Conservation (phyloP, 2,797 vertebrate genomes). For the Propithecus deckenii region DNA sequence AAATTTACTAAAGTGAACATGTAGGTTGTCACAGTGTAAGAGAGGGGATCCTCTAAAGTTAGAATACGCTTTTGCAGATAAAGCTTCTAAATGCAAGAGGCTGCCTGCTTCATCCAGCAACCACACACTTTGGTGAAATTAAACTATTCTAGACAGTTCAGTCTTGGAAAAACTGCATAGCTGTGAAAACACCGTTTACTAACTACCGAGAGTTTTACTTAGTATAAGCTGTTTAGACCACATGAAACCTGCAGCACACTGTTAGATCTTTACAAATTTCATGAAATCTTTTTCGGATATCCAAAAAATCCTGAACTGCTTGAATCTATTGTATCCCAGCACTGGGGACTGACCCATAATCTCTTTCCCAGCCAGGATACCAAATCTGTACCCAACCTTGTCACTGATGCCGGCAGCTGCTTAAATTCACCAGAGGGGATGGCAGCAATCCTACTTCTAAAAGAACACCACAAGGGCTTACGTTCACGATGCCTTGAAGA, state of each 20-base stretch:
- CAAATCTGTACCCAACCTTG: constrained; percentile 93
- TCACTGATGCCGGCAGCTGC: constrained; percentile 92
- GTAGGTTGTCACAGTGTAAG: background rate
- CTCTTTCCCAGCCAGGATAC: constrained; percentile 96
- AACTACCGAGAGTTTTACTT: constrained; percentile 83
- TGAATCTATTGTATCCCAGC: constrained; percentile 91
- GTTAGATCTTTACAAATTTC: constrained; percentile 91
- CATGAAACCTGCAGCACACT: constrained; percentile 86
- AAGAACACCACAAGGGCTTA: constrained; percentile 94
- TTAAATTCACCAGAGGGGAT: constrained; percentile 92
- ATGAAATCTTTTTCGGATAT: constrained; percentile 92
- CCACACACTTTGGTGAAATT: constrained; percentile 69
- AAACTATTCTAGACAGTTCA: constrained; percentile 50
- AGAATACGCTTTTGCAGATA: background rate
- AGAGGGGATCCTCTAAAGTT: background rate
- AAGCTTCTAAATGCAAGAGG: constrained; percentile 39
- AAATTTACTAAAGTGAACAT: constrained; percentile 24
- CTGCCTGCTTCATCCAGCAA: constrained; percentile 39
- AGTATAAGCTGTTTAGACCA: constrained; percentile 87
- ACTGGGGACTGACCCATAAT: constrained; percentile 92
- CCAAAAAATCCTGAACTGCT: constrained; percentile 91
- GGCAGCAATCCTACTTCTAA: constrained; percentile 93
- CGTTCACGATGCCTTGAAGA: constrained; percentile 91
- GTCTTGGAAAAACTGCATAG: constrained; percentile 70
- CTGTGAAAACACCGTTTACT: constrained; percentile 84